Evolutionary conservation across 35 echinoderm and acorn worm species (phyloP), one percentile per base, ranked within the genome.

Genomic region (Heliocidaris tuberculata): DNA sequence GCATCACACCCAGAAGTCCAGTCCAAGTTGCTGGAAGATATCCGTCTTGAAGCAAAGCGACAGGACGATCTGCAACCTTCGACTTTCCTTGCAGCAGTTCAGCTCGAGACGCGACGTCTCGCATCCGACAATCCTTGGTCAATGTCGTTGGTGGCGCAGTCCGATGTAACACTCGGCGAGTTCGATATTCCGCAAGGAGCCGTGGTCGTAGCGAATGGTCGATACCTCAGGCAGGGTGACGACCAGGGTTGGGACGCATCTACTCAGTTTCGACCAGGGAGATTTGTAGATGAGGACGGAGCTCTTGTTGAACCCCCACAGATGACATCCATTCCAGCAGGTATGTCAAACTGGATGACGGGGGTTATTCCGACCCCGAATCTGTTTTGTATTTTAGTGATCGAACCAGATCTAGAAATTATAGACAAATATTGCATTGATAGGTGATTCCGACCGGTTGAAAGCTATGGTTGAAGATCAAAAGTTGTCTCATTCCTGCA

Each of bases 1-100:
- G 31, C 87, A 17, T 47, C 87, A 17, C 87, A 47, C 87, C 87
- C 87, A 17, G 87, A 89, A 89, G 87, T 35, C 5, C 87, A 89
- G 87, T 32, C 87, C 31, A 89, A 42, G 24, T 48, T 89, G 31
- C 9, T 16, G 87, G 31, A 89, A 48, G 31, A 42, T 31, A 89
- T 89, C 31, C 2, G 31, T 24, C 31, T 13, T 48, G 19, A 89
- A 89, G 47, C 47, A 47, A 48, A 24, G 87, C 0, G 5, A 48
- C 31, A 89, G 3, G 87, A 89, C 47, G 87, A 48, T 32, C 31
- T 17, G 47, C 4, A 47, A 47, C 87, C 87, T 48, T 13, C 32
- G 31, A 13, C 87, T 48, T 32, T 17, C 31, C 31, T 89, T 48
- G 31, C 12, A 42, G 87, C 87, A 47, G 87, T 89, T 89, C 87